These are phyloP conservation scores for Harpagoxenus sublaevis DNA, from an alignment of 2,888 invertebrate species.

Conservation along the genomic window DNA sequence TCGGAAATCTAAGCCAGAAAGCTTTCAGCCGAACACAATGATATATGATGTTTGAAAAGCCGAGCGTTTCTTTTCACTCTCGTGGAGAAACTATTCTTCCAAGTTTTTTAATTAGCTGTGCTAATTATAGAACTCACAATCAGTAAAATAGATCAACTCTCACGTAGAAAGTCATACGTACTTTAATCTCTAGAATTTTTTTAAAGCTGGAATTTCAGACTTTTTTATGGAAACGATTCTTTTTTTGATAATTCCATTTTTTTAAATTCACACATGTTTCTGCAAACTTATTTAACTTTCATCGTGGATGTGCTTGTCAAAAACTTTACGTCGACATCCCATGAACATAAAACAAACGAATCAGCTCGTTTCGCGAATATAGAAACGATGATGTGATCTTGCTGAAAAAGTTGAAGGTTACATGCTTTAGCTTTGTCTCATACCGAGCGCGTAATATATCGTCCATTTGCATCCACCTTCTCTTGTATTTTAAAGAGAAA, in stretches of 20 bases:
- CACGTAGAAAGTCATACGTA: conserved; percentile 56
- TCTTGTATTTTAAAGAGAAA: conserved; percentile 57
- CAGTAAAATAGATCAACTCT: conserved; percentile 58
- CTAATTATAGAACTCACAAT: conserved; percentile 60
- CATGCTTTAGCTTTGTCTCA: conserved; percentile 40
- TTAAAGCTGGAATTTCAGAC: background rate
- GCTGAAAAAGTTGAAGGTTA: conserved; percentile 46
- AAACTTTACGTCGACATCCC: conserved; percentile 7
- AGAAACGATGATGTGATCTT: conserved; percentile 33
- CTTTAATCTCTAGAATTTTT: background rate
- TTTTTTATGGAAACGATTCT: background rate
- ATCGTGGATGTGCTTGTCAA: background rate
- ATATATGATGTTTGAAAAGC: conserved; percentile 70
- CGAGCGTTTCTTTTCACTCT: conserved; percentile 64
- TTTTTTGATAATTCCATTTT: background rate
- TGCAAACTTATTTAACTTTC: conserved; percentile 23
- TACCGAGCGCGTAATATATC: conserved; percentile 34
- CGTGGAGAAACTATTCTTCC: conserved; percentile 34
- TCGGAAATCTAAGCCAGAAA: conserved; percentile 44
- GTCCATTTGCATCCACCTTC: conserved; percentile 37
- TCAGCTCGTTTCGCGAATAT: conserved; percentile 2
- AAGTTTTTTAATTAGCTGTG: conserved; percentile 68
- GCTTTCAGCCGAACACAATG: conserved; percentile 59
- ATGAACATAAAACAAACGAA: conserved; percentile 39
- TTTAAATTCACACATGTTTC: background rate